A percentile compares a stretch with the other conserved stretches of the same genome.
phyloP scores from a whole-genome alignment of 1,140 invertebrate species.

The Calephelis nemesis region DNA sequence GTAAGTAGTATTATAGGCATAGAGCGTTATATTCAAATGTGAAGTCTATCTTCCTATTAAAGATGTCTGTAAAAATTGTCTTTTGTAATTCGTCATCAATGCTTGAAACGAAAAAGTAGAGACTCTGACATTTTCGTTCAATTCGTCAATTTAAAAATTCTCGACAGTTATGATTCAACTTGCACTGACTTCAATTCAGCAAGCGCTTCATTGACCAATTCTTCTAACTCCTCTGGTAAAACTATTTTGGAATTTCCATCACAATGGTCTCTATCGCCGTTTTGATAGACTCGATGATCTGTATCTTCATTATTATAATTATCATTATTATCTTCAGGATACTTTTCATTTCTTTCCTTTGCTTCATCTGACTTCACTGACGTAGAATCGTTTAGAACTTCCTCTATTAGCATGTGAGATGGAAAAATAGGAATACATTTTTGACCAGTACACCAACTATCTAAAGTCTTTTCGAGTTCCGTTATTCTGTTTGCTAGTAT shows the following conservation, averaged over 20 bases:
- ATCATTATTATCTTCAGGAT: constrained; percentile 28
- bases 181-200: constrained; percentile 57
- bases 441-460: constrained; percentile 70
- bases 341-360: constrained; percentile 46
- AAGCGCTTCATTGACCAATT: constrained; percentile 71
- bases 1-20: too few relatives aligned
- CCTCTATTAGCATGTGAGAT: constrained; percentile 74
- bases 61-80: too few relatives aligned
- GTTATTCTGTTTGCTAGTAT: constrained; percentile 73
- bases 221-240: constrained; percentile 65
- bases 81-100: not conserved
- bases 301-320: not conserved
- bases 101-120: too few relatives aligned
- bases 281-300: constrained; percentile 16
- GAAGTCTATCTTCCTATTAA: too few relatives aligned
- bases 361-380: constrained; percentile 63
- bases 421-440: constrained; percentile 72
- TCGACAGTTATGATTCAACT: not conserved
- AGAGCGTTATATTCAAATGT: too few relatives aligned
- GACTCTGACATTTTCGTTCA: not conserved
- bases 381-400: constrained; percentile 53
- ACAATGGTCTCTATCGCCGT: constrained; percentile 30
- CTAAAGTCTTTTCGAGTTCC: constrained; percentile 72
- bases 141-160: not conserved
- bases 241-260: constrained; percentile 48